Percentiles rank a stretch among this genome's conserved stretches.
phyloP scores from a whole-genome alignment of 2,797 vertebrate genomes.

The Emys orbicularis region DNA sequence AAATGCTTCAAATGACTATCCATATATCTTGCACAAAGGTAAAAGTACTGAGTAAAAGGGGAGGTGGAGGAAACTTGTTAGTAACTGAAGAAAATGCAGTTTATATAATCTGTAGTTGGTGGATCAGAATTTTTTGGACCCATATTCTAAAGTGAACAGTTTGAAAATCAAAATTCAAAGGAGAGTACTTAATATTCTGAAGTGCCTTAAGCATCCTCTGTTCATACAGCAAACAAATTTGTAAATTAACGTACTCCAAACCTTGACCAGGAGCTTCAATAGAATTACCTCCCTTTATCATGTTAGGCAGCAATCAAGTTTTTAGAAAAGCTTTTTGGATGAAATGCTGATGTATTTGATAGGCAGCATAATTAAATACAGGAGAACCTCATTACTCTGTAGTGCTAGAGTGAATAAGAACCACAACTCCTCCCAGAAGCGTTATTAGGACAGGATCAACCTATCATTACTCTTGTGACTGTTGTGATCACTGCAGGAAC shows the following conservation, averaged over 20 bases:
- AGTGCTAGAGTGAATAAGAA: background rate
- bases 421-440: background rate
- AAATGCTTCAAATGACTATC: accelerated
- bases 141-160: accelerated
- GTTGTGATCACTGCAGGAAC: background rate
- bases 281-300: background rate
- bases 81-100: background rate
- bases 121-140: background rate
- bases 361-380: background rate
- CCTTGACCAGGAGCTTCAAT: background rate
- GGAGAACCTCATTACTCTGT: background rate
- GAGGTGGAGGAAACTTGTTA: background rate
- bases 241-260: background rate
- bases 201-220: background rate
- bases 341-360: background rate
- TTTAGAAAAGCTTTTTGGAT: background rate
- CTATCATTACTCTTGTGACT: background rate
- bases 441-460: background rate
- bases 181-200: background rate
- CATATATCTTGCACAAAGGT: background rate
- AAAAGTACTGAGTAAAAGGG: background rate
- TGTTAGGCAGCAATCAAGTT: background rate
- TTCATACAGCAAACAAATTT: background rate
- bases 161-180: background rate
- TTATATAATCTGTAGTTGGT: background rate